phyloP scores from a whole-genome alignment of 2,797 vertebrate genomes.

The Carcharodon carcharias region DNA sequence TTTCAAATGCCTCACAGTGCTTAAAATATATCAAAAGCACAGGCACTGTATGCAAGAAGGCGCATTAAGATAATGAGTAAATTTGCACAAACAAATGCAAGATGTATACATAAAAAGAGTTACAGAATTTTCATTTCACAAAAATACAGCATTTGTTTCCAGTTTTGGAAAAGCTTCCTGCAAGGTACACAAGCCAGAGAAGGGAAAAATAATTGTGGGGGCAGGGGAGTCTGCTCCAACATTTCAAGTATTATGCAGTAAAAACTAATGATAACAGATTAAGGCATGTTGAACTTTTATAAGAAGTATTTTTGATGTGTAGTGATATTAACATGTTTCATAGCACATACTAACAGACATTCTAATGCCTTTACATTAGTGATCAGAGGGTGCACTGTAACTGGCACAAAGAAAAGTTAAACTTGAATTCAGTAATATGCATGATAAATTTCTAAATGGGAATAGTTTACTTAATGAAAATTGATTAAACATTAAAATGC shows the following conservation, averaged over 20 bases:
- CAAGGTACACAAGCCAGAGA: not conserved
- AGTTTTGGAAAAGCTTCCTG: constrained; percentile 11
- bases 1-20: constrained; percentile 18
- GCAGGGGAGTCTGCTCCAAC: not conserved
- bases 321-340: not conserved
- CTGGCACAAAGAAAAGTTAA: not conserved
- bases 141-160: not conserved
- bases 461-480: not conserved
- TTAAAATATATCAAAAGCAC: not conserved
- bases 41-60: not conserved
- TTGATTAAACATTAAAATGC: not conserved
- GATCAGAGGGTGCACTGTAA: not conserved
- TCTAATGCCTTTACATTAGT: not conserved
- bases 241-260: not conserved
- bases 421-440: not conserved
- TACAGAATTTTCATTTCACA: constrained; percentile 29
- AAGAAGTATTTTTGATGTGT: not conserved
- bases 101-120: not conserved
- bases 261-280: not conserved
- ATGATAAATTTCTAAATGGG: not conserved
- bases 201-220: not conserved
- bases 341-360: not conserved
- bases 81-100: not conserved
- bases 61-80: constrained; percentile 9
- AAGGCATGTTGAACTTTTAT: not conserved